Evolutionary conservation across 1,140 invertebrate genomes (phyloP), one percentile per base, ranked within the genome.

Genomic region (Leguminivora glycinivorella): DNA sequence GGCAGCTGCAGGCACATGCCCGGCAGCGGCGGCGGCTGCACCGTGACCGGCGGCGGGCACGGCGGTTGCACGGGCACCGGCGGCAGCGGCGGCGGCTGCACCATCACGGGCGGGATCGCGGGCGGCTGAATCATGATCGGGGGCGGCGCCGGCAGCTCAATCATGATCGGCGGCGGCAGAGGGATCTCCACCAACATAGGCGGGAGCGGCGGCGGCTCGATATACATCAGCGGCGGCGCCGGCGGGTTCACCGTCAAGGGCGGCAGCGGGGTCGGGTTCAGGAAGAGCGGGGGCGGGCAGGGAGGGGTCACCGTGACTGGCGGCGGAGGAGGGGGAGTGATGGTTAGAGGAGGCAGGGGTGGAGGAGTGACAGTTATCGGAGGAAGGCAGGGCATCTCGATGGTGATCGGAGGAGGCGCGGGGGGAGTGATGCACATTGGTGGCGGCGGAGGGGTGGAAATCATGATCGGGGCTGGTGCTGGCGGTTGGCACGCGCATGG

Each of bases 21-120:
- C 4, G 78, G 63, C 7, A 79, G 81, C 2, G 81, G 71, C 0
- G 87, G 87, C 34, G 84, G 79, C 69, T 89, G 86, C 31, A 89
- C 79, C n/a, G 77, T 78, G 67, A 90, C 73, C 9, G 85, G 84
- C 0, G 83, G 85, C 17, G 78, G 80, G 1, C 71, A 29, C 3
- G 88, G 88, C 0, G 85, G 87, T 68, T 87, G 83, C 24, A 90
- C 79, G 75, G 83, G 82, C 68, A 90, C 79, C 0, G 88, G 85
- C 19, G 86, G 76, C 9, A 74, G 75, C 0, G 83, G 76, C 0
- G 85, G 85, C 2, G 84, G 79, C 38, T 89, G 84, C 4, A 89
- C 78, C 0, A 83, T 83, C 71, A 89, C 73, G 7, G 83, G 84
- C 0, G 87, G 83, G 10, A 87, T 69, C 14, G 81, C 74, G 0